Percentiles rank a stretch among this genome's conserved stretches.
phyloP scores from a whole-genome alignment of 2,113 vertebrate species.

The Tricholaema leucomelas region DNA sequence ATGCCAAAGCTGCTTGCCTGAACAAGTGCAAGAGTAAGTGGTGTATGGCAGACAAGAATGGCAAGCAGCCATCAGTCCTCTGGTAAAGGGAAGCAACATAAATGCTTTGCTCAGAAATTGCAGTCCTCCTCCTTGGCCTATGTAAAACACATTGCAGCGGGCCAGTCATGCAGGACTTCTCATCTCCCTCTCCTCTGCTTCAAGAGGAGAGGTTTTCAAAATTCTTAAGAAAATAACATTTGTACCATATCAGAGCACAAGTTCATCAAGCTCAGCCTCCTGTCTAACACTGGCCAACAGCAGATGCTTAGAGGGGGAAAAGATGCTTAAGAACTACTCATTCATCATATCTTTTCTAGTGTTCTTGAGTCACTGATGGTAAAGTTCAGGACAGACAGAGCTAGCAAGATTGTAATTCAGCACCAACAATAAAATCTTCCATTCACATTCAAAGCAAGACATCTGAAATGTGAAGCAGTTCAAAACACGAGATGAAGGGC shows the following conservation, averaged over 20 bases:
- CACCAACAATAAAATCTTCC: constrained; percentile 7
- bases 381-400: constrained; percentile 10
- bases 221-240: neutral
- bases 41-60: neutral
- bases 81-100: neutral
- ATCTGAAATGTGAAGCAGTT: neutral
- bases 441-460: constrained; percentile 35
- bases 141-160: neutral
- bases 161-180: neutral
- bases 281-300: neutral
- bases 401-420: constrained; percentile 4
- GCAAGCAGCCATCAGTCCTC: neutral
- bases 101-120: neutral
- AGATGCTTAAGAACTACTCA: neutral
- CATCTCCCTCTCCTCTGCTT: neutral
- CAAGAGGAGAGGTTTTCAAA: neutral
- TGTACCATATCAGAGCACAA: neutral
- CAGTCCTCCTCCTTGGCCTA: neutral
- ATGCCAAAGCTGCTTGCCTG: neutral
- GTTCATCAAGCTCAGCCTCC: neutral
- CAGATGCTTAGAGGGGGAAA: neutral
- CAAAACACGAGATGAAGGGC: constrained; percentile 26
- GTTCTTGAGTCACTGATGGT: neutral
- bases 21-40: neutral
- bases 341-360: constrained; percentile 19